Percentiles rank a stretch among this genome's conserved stretches.
Conservation (phyloP, 2,113 vertebrate species). For the Jaculus jaculus region DNA sequence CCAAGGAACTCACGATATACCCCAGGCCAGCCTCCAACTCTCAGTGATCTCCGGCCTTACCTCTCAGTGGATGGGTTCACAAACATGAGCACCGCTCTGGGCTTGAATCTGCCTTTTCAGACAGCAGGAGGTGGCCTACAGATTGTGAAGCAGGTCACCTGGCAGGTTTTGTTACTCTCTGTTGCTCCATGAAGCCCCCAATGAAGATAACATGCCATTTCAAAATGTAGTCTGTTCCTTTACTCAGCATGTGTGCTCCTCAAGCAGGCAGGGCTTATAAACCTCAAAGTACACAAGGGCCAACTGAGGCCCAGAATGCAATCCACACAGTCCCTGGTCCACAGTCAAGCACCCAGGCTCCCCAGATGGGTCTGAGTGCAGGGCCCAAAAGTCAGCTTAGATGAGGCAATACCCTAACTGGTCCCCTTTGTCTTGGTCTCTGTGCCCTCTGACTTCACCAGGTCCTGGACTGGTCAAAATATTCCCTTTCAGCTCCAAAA, state of each 20-base stretch:
- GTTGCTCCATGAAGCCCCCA: not conserved
- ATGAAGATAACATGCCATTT: not conserved
- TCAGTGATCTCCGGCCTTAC: not conserved
- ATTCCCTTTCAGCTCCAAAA: slow-evolving; percentile 36
- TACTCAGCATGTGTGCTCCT: not conserved
- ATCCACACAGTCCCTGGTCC: not conserved
- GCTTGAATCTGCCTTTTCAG: not conserved
- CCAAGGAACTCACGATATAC: not conserved
- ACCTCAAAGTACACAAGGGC: not conserved
- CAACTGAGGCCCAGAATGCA: not conserved
- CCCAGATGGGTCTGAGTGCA: not conserved
- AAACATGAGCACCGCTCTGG: not conserved
- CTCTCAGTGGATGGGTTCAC: not conserved
- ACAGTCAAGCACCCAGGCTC: not conserved
- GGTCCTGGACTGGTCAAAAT: slow-evolving; percentile 43
- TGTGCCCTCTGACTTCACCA: slow-evolving; percentile 46
- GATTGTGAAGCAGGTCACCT: not conserved
- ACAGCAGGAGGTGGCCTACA: not conserved
- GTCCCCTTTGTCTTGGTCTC: slow-evolving; percentile 38
- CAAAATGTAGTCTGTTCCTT: not conserved
- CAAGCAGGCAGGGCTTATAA: not conserved
- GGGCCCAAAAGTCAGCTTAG: slow-evolving; percentile 22
- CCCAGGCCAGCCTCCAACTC: not conserved
- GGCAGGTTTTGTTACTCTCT: not conserved
- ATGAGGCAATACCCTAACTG: slow-evolving; percentile 35